Base-by-base conservation (phyloP, 37 sponge, comb jelly and placozoan genomes). In the Corticium candelabrum region DNA sequence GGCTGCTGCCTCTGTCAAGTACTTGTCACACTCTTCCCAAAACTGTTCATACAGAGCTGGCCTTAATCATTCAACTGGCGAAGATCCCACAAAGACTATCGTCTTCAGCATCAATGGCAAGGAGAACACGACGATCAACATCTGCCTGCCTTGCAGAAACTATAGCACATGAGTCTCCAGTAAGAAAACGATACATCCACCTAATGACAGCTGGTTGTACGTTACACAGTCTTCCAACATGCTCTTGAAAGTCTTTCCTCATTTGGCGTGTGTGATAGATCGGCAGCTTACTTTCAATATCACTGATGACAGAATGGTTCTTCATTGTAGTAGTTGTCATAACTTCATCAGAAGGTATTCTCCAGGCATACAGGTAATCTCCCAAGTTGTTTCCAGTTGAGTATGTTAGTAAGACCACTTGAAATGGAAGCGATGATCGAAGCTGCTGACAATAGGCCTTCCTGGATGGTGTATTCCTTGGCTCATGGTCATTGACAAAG, bases 11-110 rank as follows among this genome's bases (percentile, higher is more conserved):
- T 78, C 79, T 3, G 75, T 11, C 1, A 87, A 30, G 68, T 80
- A 87, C 78, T 87, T 82, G 30, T 82, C 2, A 38, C 77, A 74
- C 73, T 87, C 56, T 29, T 38, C 84, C 79, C 75, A 74, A 43
- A 78, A 84, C 31, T 35, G 41, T 31, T 74, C 79, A 74, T 57
- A 78, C 68, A n/a, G n/a, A n/a, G n/a, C n/a, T n/a, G n/a, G 2
- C 43, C 43, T 2, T 73, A 41, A 15, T 83, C 70, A 77, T 77
- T 77, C 57, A 81, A 43, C 40, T 83, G 38, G 35, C 78, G 35
- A 27, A 77, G 34, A 83, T 83, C 84, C 27, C 68, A n/a, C 1
- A n/a, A 0, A 84, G 1, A 34, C 71, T 74, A 27, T 38, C 62
- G 71, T 78, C 84, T 73, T 84, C 79, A 1, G 67, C 11, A 38